phyloP scores from a whole-genome alignment of 2,888 invertebrate genomes.

The Drosophila affinis region DNA sequence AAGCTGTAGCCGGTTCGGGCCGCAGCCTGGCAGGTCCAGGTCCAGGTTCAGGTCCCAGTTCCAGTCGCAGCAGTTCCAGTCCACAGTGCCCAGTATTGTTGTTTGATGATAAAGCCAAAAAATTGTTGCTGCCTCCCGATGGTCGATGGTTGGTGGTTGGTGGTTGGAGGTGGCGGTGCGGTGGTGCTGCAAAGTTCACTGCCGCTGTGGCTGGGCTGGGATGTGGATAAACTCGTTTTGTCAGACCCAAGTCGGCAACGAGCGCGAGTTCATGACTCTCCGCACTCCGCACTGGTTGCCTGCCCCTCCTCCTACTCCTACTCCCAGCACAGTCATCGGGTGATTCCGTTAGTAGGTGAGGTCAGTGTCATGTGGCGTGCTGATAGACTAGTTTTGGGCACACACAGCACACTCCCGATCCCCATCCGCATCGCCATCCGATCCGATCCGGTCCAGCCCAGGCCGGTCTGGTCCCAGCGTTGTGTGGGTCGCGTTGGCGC shows the following conservation, averaged over 20 bases:
- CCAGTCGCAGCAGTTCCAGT: conserved; percentile 57
- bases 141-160: conserved; percentile 32
- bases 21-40: conserved; percentile 56
- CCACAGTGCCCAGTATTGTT: conserved; percentile 32
- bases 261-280: conserved; percentile 41
- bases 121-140: conserved; percentile 40
- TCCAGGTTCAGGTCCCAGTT: conserved; percentile 49
- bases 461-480: neutral
- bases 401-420: conserved; percentile 15
- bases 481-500: conserved; percentile 31
- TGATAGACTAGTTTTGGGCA: conserved; percentile 73
- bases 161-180: conserved; percentile 24
- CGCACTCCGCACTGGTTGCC: conserved; percentile 6
- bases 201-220: conserved; percentile 49
- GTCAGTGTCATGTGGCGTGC: conserved; percentile 80
- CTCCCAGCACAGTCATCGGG: conserved; percentile 36
- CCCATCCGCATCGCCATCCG: conserved; percentile 39
- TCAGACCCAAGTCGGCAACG: conserved; percentile 50
- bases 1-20: conserved; percentile 76
- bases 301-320: conserved; percentile 29
- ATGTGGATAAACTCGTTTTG: conserved; percentile 78
- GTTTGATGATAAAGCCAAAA: conserved; percentile 54
- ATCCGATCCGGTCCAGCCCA: conserved; percentile 2
- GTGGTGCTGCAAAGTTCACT: conserved; percentile 55
- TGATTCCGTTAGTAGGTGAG: conserved; percentile 81